Conservation (phyloP, 2,888 invertebrate genomes). For the Epiblema foenella region DNA sequence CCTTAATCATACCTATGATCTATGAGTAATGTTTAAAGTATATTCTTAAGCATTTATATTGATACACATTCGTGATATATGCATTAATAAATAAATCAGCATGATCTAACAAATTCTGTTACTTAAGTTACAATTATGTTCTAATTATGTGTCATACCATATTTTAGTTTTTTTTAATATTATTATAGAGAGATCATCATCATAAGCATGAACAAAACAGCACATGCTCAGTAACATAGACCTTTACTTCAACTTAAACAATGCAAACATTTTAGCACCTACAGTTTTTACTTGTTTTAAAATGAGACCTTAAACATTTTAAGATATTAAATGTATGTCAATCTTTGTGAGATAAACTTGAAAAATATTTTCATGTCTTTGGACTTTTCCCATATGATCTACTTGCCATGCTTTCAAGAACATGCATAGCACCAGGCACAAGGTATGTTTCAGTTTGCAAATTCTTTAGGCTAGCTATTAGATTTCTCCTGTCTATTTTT, state of each 20-base stretch:
- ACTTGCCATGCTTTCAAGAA: conserved; percentile 70
- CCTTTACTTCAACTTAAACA: not conserved
- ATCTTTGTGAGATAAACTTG: not conserved
- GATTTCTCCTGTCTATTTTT: conserved; percentile 76
- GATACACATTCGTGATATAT: not conserved
- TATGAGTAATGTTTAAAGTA: conserved; percentile 4
- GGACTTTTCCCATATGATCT: conserved; percentile 59
- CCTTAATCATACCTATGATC: conserved; percentile 12
- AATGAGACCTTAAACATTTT: not conserved
- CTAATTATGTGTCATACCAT: not conserved
- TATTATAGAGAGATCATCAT: too few species aligned
- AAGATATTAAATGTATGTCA: not conserved
- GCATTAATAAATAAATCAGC: not conserved
- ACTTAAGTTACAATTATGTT: not conserved
- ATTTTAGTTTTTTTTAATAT: too few species aligned
- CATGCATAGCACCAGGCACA: conserved; percentile 78
- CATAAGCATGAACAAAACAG: not conserved
- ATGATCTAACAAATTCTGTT: not conserved
- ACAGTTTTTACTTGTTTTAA: not conserved
- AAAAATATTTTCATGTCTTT: conserved; percentile 14
- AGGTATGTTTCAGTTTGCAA: conserved; percentile 76
- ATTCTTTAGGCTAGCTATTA: conserved; percentile 78
- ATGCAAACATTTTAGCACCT: not conserved
- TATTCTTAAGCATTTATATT: not conserved
- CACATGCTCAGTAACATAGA: not conserved